Percentiles rank a stretch among this genome's conserved stretches.
Evolutionary conservation across 2,888 invertebrate species (phyloP).

Genomic region (Listrodromus nycthemerus): DNA sequence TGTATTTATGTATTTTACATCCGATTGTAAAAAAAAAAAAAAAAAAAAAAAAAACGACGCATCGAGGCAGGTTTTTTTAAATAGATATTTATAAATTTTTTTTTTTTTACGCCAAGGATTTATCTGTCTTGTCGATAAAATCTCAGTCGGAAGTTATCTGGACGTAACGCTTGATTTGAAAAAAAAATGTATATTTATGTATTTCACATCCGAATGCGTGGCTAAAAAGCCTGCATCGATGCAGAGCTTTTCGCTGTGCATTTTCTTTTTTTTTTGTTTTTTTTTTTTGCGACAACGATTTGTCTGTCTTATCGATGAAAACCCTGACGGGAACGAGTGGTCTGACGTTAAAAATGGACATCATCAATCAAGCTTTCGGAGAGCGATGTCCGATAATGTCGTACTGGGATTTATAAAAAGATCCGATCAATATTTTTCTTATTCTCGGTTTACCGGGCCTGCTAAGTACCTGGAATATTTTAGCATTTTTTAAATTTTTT

Average conservation of each 20-base stretch:
- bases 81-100: neutral
- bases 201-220: neutral
- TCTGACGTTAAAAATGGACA: neutral
- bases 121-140: neutral
- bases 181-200: neutral
- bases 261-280: constrained; percentile 1
- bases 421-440: neutral
- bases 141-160: neutral
- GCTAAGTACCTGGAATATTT: neutral
- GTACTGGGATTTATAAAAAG: neutral
- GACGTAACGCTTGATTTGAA: neutral
- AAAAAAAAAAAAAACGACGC: too few species aligned
- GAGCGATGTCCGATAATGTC: neutral
- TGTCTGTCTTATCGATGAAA: neutral
- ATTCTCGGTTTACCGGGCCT: neutral
- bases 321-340: neutral
- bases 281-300: neutral
- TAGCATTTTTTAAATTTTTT: neutral
- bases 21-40: too few species aligned
- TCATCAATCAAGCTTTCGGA: neutral
- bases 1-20: neutral
- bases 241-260: neutral
- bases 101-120: neutral
- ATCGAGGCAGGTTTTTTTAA: neutral
- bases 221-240: neutral